Percentiles rank a stretch among this genome's conserved stretches.
Evolutionary conservation across 2,888 invertebrate species (phyloP).

Genomic region (Cephus nigrinus): DNA sequence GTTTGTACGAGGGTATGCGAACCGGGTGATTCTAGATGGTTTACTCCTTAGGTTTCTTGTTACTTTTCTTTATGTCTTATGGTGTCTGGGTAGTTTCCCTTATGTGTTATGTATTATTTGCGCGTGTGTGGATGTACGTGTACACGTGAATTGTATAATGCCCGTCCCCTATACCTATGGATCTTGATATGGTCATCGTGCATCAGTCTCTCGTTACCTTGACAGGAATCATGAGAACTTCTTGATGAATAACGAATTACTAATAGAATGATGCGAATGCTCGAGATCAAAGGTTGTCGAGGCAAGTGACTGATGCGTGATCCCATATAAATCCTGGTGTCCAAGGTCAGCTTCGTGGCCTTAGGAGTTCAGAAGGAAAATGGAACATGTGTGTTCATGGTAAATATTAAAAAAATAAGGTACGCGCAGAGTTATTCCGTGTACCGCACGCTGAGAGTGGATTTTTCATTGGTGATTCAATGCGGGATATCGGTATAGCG

Average conservation of each 20-base stretch:
- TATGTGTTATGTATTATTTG: slow-evolving; percentile 1
- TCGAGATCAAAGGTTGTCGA: background rate
- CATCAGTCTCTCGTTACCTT: background rate
- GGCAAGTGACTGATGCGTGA: background rate
- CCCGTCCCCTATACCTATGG: background rate
- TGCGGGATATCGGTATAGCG: background rate
- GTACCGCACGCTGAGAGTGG: background rate
- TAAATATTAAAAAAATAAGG: background rate
- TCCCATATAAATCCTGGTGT: background rate
- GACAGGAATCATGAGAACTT: background rate
- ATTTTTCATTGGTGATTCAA: background rate
- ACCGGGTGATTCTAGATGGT: slow-evolving; percentile 43
- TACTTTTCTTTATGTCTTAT: slow-evolving; percentile 18
- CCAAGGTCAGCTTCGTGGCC: background rate
- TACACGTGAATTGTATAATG: slow-evolving; percentile 22
- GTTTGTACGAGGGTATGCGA: slow-evolving; percentile 58
- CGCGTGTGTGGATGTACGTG: slow-evolving; percentile 20
- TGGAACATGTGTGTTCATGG: background rate
- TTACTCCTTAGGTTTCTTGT: slow-evolving; percentile 8
- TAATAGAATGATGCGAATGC: background rate
- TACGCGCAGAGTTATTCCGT: background rate
- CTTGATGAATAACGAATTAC: background rate
- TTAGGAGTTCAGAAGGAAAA: background rate
- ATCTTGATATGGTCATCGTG: background rate
- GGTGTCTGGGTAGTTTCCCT: background rate